phyloP scores from a whole-genome alignment of 2,113 vertebrate species.

The Tursiops truncatus region DNA sequence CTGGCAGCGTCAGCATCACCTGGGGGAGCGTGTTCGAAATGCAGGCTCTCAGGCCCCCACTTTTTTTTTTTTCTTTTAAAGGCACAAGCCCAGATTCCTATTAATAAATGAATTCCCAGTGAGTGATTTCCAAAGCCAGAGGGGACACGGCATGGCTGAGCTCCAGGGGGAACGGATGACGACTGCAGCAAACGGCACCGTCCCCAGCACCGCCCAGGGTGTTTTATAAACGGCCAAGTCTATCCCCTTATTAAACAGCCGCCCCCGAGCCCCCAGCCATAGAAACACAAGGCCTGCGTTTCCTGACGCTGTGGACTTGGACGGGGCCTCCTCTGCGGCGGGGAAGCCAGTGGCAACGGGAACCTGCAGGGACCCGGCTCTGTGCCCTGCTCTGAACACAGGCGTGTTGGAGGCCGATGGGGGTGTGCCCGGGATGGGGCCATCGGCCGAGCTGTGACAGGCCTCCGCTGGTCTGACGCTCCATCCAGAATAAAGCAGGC shows the following conservation, averaged over 20 bases:
- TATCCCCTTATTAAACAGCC: background rate
- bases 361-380: background rate
- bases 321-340: no score
- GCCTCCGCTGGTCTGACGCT: background rate
- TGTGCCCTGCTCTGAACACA: background rate
- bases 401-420: no score
- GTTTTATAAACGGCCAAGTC: background rate
- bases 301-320: background rate
- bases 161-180: no score
- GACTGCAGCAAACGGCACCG: background rate
- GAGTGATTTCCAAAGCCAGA: background rate
- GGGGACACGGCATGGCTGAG: accelerated
- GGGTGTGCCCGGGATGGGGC: background rate
- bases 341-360: no score
- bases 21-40: accelerated
- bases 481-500: background rate
- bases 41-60: background rate
- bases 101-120: background rate
- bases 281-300: background rate
- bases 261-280: background rate
- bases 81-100: background rate
- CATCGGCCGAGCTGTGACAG: background rate
- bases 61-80: background rate
- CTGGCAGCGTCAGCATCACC: accelerated
- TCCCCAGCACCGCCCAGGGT: background rate